Conservation (phyloP, 2,888 invertebrate species). For the Tillus elongatus region DNA sequence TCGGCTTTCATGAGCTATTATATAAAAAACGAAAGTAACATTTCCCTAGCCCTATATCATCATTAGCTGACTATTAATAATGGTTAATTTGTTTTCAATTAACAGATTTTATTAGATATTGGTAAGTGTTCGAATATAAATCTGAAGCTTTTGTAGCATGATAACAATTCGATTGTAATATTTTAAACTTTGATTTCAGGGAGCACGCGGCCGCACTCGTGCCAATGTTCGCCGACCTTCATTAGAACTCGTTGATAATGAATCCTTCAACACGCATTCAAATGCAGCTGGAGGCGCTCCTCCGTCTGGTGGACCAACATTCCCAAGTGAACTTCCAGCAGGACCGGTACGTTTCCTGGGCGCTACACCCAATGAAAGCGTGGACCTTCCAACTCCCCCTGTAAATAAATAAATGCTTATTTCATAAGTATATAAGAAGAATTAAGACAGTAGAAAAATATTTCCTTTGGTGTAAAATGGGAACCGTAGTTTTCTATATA, state of each 20-base stretch:
- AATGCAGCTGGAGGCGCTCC: constrained; percentile 47
- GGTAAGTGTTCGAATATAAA: too few relatives aligned
- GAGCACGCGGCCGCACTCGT: constrained; percentile 44
- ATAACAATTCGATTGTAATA: background rate
- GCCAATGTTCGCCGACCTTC: constrained; percentile 64
- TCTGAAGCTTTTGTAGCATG: background rate
- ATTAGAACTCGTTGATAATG: constrained; percentile 71
- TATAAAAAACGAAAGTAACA: too few relatives aligned
- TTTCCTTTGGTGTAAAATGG: too few relatives aligned
- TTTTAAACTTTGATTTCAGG: constrained; percentile 20
- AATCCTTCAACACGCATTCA: constrained; percentile 68
- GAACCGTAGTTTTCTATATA: too few relatives aligned
- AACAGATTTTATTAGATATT: too few relatives aligned
- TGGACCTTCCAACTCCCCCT: constrained; percentile 32
- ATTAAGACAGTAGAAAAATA: too few relatives aligned
- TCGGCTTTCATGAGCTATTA: too few relatives aligned
- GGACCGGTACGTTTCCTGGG: constrained; percentile 50
- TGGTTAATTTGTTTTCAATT: too few relatives aligned
- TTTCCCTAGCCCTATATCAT: too few relatives aligned
- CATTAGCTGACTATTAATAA: too few relatives aligned
- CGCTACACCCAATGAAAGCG: constrained; percentile 49
- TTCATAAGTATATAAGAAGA: too few relatives aligned
- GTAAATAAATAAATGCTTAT: too few relatives aligned
- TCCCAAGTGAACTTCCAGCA: constrained; percentile 47
- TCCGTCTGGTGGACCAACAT: constrained; percentile 45